Evolutionary conservation across 2,888 invertebrate genomes (phyloP).

Genomic region (Lysandra coridon): DNA sequence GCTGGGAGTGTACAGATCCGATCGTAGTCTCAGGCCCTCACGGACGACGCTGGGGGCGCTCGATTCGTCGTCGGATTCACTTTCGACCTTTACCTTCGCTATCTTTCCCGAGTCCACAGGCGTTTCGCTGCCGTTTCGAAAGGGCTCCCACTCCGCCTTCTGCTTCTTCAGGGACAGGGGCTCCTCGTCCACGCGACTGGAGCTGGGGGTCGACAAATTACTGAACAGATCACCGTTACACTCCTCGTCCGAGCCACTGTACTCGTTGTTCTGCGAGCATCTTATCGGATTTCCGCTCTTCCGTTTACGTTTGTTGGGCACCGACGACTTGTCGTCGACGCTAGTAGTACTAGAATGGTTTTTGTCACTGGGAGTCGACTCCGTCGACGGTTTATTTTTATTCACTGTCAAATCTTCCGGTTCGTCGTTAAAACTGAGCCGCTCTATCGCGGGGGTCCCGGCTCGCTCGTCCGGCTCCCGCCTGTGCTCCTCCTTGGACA

Average conservation of each 20-base stretch:
- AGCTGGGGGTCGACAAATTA: constrained; percentile 66
- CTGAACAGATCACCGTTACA: constrained; percentile 70
- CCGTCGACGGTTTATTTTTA: constrained; percentile 76
- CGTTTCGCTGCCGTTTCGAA: constrained; percentile 71
- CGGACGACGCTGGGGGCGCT: constrained; percentile 74
- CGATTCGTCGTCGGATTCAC: constrained; percentile 74
- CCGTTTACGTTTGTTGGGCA: constrained; percentile 87
- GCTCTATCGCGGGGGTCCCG: constrained; percentile 55
- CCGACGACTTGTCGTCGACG: constrained; percentile 70
- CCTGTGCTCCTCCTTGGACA: constrained; percentile 64
- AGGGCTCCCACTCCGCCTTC: constrained; percentile 70
- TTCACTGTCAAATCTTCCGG: constrained; percentile 86
- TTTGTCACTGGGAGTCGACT: constrained; percentile 52
- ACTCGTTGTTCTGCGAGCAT: constrained; percentile 82
- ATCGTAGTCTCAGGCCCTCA: constrained; percentile 70
- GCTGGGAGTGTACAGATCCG: constrained; percentile 75
- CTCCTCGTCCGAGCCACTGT: constrained; percentile 73
- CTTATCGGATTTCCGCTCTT: constrained; percentile 91
- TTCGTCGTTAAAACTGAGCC: constrained; percentile 77
- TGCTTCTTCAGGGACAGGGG: constrained; percentile 74
- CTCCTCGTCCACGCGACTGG: constrained; percentile 67
- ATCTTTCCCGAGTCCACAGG: constrained; percentile 67
- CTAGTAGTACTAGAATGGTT: constrained; percentile 60
- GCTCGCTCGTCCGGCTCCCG: constrained; percentile 51
- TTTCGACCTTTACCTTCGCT: constrained; percentile 73